A percentile compares a stretch with the other conserved stretches of the same genome.
phyloP scores from a whole-genome alignment of 2,888 invertebrate species.

The Dicyrtoma fusca region DNA sequence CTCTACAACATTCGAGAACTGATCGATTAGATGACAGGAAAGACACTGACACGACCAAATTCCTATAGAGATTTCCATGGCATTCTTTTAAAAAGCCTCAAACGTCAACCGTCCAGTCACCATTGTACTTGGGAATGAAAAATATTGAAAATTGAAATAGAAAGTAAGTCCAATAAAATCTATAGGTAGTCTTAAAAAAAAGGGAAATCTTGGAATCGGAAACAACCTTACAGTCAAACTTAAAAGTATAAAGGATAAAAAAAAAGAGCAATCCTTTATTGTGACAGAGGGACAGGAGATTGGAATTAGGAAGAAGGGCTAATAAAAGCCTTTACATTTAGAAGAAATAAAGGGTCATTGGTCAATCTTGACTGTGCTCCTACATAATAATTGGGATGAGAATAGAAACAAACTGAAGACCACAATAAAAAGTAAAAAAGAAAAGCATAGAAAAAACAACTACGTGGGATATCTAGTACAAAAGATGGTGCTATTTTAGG shows the following conservation, averaged over 20 bases:
- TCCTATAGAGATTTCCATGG: too few species aligned
- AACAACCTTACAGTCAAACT: neutral
- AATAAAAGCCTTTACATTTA: slow-evolving; percentile 15
- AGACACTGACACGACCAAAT: neutral
- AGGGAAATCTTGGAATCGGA: neutral
- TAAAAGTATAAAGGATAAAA: neutral
- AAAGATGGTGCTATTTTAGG: slow-evolving; percentile 8
- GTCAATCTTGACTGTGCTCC: neutral
- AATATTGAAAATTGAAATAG: neutral
- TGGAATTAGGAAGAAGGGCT: neutral
- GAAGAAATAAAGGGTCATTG: slow-evolving; percentile 14
- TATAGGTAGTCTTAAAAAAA: neutral
- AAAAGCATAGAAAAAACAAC: too few species aligned
- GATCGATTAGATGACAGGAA: neutral
- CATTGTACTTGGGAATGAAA: neutral
- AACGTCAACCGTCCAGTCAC: too few species aligned
- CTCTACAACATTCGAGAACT: neutral
- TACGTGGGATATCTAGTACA: too few species aligned
- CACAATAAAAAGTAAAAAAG: too few species aligned
- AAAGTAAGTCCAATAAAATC: slow-evolving; percentile 15
- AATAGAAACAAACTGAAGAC: neutral
- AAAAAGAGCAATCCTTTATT: slow-evolving; percentile 14
- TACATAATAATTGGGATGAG: slow-evolving; percentile 4
- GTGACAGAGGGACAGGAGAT: too few species aligned
- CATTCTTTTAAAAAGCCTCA: too few species aligned